Percentiles rank a stretch among this genome's conserved stretches.
Conservation (phyloP, 2,888 invertebrate genomes). For the Periphyllus acericola region DNA sequence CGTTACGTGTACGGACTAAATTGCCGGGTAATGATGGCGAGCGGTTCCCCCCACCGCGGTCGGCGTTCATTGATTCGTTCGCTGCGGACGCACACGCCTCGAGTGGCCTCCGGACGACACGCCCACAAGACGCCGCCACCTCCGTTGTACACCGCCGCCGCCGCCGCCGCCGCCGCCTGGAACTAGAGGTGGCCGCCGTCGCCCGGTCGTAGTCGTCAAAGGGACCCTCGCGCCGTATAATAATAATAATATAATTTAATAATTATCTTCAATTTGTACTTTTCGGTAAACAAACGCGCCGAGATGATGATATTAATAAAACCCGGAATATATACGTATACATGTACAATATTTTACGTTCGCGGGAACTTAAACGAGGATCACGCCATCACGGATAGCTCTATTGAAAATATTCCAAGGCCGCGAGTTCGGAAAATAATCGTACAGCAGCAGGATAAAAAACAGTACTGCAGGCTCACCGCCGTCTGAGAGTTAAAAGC, state of each 20-base stretch:
- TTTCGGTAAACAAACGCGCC: slow-evolving; percentile 25
- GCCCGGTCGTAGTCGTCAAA: not conserved
- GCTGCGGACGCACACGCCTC: slow-evolving; percentile 50
- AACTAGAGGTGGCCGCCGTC: not conserved
- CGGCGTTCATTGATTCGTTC: slow-evolving; percentile 47
- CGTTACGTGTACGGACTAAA: slow-evolving; percentile 19
- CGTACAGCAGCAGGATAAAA: no score
- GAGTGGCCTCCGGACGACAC: slow-evolving; percentile 42
- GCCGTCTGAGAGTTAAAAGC: no score
- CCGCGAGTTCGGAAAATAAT: no score
- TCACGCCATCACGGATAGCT: no score
- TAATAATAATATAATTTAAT: not conserved
- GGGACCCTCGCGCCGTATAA: not conserved
- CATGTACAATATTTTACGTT: no score
- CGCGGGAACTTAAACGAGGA: no score
- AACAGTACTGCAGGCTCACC: no score
- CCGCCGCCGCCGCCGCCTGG: not conserved
- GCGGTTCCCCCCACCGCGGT: slow-evolving; percentile 28
- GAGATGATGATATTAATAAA: no score
- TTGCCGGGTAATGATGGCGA: slow-evolving; percentile 62
- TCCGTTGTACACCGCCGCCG: not conserved
- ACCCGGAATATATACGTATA: no score
- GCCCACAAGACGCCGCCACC: slow-evolving; percentile 23
- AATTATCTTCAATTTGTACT: slow-evolving; percentile 58
- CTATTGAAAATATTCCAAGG: no score